Evolutionary conservation across 2,797 vertebrate species (phyloP), one percentile per base, ranked within the genome.

Genomic region (Perodicticus potto): DNA sequence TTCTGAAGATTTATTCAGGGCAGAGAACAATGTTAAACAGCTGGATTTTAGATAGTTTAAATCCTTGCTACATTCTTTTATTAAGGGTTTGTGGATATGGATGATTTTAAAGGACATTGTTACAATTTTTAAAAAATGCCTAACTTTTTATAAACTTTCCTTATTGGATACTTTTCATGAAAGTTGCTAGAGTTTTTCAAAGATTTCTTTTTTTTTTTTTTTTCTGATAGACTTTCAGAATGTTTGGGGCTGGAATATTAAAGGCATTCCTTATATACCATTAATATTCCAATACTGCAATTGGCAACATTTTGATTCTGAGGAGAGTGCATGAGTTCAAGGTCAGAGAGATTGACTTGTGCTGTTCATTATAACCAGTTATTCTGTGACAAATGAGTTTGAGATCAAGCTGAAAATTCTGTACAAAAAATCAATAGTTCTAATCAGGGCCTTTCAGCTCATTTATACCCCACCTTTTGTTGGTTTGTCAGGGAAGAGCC

Each of bases 401-500:
- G 98, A 99, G 98, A 99, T 98, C 98, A 98, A 98, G 96, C 98
- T 98, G 98, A 99, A 99, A 99, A 99, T 98, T 99, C 98, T 98
- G 98, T 98, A 98, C 98, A 96, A 98, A 99, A 99, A 99, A 99
- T 99, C 99, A 99, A 99, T 99, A 99, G 97, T 98, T 98, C 96
- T 99, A 98, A 99, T 99, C 99, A 98, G 98, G 98, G 98, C 98
- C 98, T 99, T 99, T 99, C 99, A 99, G 98, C 98, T 98, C 98
- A 98, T 98, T 98, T 98, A 98, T 95, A 98, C 97, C 95, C 97
- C 98, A 98, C 98, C 98, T 98, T 99, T 99, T 99, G 99, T 99
- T 98, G 98, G 98, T 98, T 98, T 98, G 98, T 99, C 98, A 98
- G 98, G 98, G 98, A 98, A 98, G 98, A 98, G 98, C 97, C 98